These are phyloP conservation scores for Chloropsis cyanopogon DNA, from an alignment of 2,113 vertebrate genomes.

Conservation along the genomic window DNA sequence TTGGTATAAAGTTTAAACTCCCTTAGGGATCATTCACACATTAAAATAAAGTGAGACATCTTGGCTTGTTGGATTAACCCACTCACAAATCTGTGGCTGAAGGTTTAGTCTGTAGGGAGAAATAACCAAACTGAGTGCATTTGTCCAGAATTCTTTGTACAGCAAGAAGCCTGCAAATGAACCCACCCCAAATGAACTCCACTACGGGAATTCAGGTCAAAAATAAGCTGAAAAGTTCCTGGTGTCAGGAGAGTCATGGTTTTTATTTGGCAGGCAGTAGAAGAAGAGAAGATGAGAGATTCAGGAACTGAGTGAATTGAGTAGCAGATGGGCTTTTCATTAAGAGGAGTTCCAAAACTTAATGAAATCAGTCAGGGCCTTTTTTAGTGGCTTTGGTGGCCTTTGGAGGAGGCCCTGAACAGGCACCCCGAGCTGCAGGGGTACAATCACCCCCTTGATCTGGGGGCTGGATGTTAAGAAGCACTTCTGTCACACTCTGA, in stretches of 20 bases:
- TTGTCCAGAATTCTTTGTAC: background rate
- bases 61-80: background rate
- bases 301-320: background rate
- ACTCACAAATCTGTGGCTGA: background rate
- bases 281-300: background rate
- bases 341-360: background rate
- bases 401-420: background rate
- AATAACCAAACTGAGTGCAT: background rate
- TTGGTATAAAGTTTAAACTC: background rate
- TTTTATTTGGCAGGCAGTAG: background rate
- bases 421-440: background rate
- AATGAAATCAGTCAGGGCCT: background rate
- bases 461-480: background rate
- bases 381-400: background rate
- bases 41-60: background rate
- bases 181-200: background rate
- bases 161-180: background rate
- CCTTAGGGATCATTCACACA: background rate
- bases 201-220: background rate
- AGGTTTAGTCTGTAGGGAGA: background rate
- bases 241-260: background rate
- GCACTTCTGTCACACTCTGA: background rate
- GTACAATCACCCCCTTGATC: constrained; percentile 11
- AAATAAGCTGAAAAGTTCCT: background rate
- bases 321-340: constrained; percentile 28